Evolutionary conservation across 1,140 invertebrate species (phyloP).

Genomic region (Psilanteris sp.): DNA sequence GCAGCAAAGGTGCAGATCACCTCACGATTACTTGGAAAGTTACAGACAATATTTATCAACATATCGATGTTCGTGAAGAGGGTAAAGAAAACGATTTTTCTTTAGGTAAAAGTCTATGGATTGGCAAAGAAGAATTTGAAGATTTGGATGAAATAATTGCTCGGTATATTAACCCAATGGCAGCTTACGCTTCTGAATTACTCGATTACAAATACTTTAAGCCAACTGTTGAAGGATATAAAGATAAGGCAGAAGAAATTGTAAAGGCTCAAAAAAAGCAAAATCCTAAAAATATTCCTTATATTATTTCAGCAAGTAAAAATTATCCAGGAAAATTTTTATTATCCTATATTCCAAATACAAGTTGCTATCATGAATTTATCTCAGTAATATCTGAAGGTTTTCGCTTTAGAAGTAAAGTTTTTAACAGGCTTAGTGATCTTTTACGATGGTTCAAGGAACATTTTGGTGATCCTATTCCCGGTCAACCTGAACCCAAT

Average conservation of each 20-base stretch:
- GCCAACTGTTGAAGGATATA: slow-evolving; percentile 84
- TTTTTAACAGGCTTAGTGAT: slow-evolving; percentile 90
- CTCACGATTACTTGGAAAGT: slow-evolving; percentile 99
- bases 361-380: slow-evolving; percentile 93
- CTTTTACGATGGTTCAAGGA: slow-evolving; percentile 98
- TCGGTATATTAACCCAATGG: slow-evolving; percentile 96
- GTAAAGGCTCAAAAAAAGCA: slow-evolving; percentile 92
- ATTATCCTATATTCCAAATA: slow-evolving; percentile 94
- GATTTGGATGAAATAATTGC: slow-evolving; percentile 99
- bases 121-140: slow-evolving; percentile 95
- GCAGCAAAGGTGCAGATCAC: slow-evolving; percentile 97
- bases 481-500: slow-evolving; percentile 85
- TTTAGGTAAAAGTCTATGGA: slow-evolving; percentile 91
- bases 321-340: slow-evolving; percentile 97
- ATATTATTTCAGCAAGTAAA: slow-evolving; percentile 91
- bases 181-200: slow-evolving; percentile 93
- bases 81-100: slow-evolving; percentile 98
- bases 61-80: slow-evolving; percentile 97
- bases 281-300: slow-evolving; percentile 93
- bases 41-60: slow-evolving; percentile 94
- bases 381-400: slow-evolving; percentile 95
- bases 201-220: slow-evolving; percentile 95
- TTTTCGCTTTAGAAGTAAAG: slow-evolving; percentile 92
- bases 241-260: slow-evolving; percentile 92
- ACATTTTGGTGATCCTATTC: slow-evolving; percentile 95